Evolutionary conservation across 2,797 vertebrate genomes (phyloP).

Genomic region (Synanceia verrucosa): DNA sequence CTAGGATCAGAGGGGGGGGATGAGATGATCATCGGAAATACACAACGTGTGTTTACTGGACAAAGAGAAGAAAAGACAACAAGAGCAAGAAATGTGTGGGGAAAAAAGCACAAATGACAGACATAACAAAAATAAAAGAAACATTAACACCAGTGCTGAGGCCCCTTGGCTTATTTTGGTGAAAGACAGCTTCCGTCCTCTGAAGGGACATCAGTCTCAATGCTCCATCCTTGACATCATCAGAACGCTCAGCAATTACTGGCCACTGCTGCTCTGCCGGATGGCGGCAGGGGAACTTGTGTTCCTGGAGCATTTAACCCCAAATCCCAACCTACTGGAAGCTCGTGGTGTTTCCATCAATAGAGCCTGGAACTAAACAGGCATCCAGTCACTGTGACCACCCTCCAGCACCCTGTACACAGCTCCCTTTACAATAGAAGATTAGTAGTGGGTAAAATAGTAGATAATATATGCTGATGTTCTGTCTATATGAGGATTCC

Average conservation of each 20-base stretch:
- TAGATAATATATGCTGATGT: no score
- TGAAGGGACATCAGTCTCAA: slow-evolving; percentile 43
- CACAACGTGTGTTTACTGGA: neutral
- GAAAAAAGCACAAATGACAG: neutral
- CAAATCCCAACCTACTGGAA: slow-evolving; percentile 50
- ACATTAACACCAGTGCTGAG: slow-evolving; percentile 6
- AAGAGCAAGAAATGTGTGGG: neutral
- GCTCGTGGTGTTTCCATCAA: slow-evolving; percentile 68
- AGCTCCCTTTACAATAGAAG: neutral
- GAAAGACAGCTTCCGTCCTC: slow-evolving; percentile 48
- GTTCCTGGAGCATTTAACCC: slow-evolving; percentile 33
- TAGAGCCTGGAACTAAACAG: slow-evolving; percentile 57
- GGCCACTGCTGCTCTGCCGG: slow-evolving; percentile 10
- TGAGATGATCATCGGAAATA: neutral
- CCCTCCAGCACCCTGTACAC: neutral
- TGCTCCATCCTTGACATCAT: slow-evolving; percentile 43
- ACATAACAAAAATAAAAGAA: slow-evolving; percentile 22
- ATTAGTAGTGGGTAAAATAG: no score
- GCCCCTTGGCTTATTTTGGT: slow-evolving; percentile 48
- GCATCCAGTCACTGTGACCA: slow-evolving; percentile 19
- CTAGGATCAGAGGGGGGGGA: neutral
- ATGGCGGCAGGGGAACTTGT: slow-evolving; percentile 4
- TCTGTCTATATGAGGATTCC: neutral
- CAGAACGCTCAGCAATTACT: slow-evolving; percentile 55
- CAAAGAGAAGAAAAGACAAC: neutral